phyloP scores from a whole-genome alignment of 1,140 invertebrate genomes.

The Pararge aegeria region DNA sequence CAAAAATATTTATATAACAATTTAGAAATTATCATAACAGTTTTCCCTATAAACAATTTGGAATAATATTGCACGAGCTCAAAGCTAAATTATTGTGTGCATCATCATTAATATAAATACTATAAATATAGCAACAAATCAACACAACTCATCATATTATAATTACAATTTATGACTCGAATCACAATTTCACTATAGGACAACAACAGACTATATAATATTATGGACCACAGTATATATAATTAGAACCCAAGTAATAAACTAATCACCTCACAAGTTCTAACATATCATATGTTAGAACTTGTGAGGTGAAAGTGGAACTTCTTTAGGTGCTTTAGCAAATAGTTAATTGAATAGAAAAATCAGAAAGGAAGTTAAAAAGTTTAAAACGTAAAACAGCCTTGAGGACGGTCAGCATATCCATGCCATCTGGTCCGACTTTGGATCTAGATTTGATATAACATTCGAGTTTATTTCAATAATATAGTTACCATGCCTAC shows the following conservation, averaged over 20 bases:
- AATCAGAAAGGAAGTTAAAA: no score
- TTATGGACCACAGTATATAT: slow-evolving; percentile 31
- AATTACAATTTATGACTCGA: slow-evolving; percentile 39
- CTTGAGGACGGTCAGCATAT: no score
- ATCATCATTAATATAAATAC: slow-evolving; percentile 60
- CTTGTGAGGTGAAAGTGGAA: no score
- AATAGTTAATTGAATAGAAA: no score
- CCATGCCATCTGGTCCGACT: no score
- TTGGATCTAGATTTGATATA: no score
- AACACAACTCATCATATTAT: slow-evolving; percentile 56
- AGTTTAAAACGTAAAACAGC: no score
- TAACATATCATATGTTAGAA: slow-evolving; percentile 17
- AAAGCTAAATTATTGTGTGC: slow-evolving; percentile 73
- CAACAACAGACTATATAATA: slow-evolving; percentile 42
- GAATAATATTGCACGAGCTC: slow-evolving; percentile 77
- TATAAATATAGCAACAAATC: slow-evolving; percentile 73
- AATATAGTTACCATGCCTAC: no score
- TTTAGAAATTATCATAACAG: slow-evolving; percentile 77
- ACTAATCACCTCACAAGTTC: slow-evolving; percentile 12
- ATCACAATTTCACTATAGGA: slow-evolving; percentile 40
- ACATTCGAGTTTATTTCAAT: no score
- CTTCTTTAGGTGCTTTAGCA: no score
- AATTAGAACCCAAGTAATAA: slow-evolving; percentile 22
- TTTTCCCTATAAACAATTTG: slow-evolving; percentile 74
- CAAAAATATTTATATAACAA: slow-evolving; percentile 77